Evolutionary conservation across 2,113 vertebrate species (phyloP), one percentile per base, ranked within the genome.

Genomic region (Leptocoma aspasia): DNA sequence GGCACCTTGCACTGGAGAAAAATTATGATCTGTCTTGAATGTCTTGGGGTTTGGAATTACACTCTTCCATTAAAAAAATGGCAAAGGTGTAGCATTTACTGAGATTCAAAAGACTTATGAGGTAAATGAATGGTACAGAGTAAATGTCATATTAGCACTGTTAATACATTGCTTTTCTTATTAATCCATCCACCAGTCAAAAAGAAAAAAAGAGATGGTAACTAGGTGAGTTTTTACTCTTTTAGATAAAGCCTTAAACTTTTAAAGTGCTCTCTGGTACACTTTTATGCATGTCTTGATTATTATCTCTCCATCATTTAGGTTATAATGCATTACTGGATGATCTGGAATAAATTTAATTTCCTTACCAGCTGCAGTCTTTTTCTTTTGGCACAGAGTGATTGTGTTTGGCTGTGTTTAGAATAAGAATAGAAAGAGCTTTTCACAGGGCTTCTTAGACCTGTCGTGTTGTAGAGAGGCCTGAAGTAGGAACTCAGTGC

Each of bases 341-440:
- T 95, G 86, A 88, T 93, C 77, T 89, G 91, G 83, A 90, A 65
- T 94, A 92, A 92, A 97, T 96, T 95, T 96, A 96, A 97, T 97
- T 97, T 97, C 95, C 95, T 92, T 94, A 95, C 88, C 92, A 94
- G 81, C 95, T 95, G 89, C 88, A 89, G 86, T 68, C 79, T 89
- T 91, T 93, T 96, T 89, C 85, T 96, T 93, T 91, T 96, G 90
- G 91, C 83, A 95, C 86, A 60, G 85, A 92, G 65, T 75, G 86
- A 92, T 95, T 90, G 61, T 60, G 86, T 86, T 92, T 93, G 83
- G 19, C 65, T 95, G 93, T 92, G 84, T 91, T 95, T 79, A 77
- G 95, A 95, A 95, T 96, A 54, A 95, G 91, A 97, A 95, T 71
- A 94, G 79, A 83, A 92, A 57, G 68, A 70, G 76, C n/a, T 96